phyloP scores from a whole-genome alignment of 2,113 vertebrate species.

The Heterochromis multidens region DNA sequence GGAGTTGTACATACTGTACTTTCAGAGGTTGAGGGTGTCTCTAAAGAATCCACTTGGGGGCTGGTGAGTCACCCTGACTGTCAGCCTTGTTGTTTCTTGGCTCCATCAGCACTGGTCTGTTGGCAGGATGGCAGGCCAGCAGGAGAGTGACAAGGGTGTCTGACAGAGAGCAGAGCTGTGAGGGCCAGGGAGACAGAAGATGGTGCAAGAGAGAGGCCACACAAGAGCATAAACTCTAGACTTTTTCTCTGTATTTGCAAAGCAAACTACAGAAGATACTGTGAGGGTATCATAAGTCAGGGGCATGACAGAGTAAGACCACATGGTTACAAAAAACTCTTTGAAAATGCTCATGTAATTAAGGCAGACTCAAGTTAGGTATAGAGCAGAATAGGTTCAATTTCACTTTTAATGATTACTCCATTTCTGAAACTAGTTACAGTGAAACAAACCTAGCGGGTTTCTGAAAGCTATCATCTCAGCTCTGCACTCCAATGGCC shows the following conservation, averaged over 20 bases:
- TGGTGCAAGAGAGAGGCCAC: neutral
- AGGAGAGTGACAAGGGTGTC: constrained; percentile 40
- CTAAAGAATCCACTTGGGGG: constrained; percentile 29
- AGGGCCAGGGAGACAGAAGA: neutral
- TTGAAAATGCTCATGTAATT: neutral
- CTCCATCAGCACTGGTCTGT: constrained; percentile 26
- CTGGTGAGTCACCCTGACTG: constrained; percentile 58
- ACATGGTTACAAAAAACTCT: neutral
- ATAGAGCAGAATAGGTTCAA: neutral
- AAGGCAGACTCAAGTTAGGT: neutral
- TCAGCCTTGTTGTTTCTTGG: constrained; percentile 40
- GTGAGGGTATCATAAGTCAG: neutral
- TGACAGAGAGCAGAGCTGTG: constrained; percentile 40
- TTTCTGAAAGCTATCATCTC: constrained; percentile 18
- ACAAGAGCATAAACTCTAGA: neutral
- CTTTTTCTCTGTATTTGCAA: neutral
- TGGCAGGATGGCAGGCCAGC: constrained; percentile 38
- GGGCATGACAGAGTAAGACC: neutral
- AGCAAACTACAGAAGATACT: neutral
- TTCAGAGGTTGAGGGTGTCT: constrained; percentile 27
- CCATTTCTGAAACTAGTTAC: constrained; percentile 11
- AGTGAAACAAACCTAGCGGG: neutral
- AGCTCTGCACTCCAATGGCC: neutral
- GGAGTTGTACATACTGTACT: constrained; percentile 4
- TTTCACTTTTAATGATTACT: constrained; percentile 2